Conservation (phyloP, 2,797 vertebrate species). For the Chromis chromis region DNA sequence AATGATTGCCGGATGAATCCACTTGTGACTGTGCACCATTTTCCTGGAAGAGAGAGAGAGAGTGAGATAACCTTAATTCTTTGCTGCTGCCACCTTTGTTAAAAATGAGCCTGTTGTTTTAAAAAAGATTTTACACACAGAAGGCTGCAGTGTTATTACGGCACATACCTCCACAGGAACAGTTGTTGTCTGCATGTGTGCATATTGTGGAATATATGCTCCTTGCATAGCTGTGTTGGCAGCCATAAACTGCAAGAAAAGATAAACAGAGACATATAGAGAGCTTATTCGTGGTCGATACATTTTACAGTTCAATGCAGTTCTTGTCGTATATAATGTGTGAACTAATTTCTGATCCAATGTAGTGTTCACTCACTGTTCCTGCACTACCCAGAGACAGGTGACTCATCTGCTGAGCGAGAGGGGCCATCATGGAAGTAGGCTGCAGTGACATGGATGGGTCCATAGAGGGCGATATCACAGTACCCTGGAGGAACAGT, state of each 20-base stretch:
- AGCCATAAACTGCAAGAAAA: conserved; percentile 91
- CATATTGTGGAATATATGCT: conserved; percentile 94
- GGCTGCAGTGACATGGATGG: conserved; percentile 98
- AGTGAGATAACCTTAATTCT: neutral
- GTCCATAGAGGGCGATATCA: conserved; percentile 98
- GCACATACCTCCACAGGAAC: conserved; percentile 92
- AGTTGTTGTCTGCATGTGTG: conserved; percentile 91
- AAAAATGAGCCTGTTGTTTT: conserved; percentile 1
- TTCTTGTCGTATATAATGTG: neutral
- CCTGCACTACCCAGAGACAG: conserved; percentile 93
- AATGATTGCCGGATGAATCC: conserved; percentile 94
- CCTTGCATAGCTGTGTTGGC: conserved; percentile 95
- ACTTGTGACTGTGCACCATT: conserved; percentile 93
- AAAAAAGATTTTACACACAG: neutral
- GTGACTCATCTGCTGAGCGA: conserved; percentile 98
- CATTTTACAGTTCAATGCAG: neutral
- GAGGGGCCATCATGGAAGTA: conserved; percentile 92
- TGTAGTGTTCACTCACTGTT: conserved; percentile 86
- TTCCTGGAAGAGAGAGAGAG: conserved; percentile 86
- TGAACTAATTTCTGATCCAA: conserved; percentile 4
- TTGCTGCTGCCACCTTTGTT: neutral
- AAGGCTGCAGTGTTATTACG: no score
- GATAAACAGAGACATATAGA: neutral
- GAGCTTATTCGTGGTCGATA: neutral
- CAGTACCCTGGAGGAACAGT: conserved; percentile 88